Percentiles rank a stretch among this genome's conserved stretches.
These are phyloP conservation scores for Orchestia grillus DNA, from an alignment of 1,140 invertebrate species.

Conservation along the genomic window DNA sequence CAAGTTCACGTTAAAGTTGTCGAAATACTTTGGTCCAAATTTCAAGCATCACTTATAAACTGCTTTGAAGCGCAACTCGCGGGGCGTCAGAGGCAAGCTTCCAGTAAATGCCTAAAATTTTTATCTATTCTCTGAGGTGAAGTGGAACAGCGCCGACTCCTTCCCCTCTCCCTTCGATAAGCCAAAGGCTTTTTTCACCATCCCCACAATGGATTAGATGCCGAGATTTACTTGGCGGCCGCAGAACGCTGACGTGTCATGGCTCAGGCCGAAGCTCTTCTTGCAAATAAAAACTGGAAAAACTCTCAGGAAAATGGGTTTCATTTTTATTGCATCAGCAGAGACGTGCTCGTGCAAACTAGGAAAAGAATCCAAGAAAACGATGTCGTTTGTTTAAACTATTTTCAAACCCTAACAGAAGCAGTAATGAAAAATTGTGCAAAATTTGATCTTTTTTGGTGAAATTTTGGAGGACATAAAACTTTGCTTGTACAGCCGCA, in stretches of 20 bases:
- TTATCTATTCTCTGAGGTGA: not conserved
- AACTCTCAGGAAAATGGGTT: not conserved
- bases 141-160: not conserved
- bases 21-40: not conserved
- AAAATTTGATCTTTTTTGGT: too few relatives aligned
- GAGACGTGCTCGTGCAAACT: not conserved
- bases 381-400: not conserved
- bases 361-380: not conserved
- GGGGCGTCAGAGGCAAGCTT: not conserved
- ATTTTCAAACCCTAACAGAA: not conserved
- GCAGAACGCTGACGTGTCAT: conserved; percentile 5
- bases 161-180: conserved; percentile 69
- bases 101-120: not conserved
- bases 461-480: too few relatives aligned
- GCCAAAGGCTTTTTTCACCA: conserved; percentile 87
- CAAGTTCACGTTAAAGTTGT: too few relatives aligned
- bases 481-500: too few relatives aligned
- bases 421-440: not conserved
- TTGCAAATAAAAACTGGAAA: not conserved
- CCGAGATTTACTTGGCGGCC: not conserved
- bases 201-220: not conserved
- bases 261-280: not conserved
- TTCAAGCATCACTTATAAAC: not conserved
- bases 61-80: not conserved
- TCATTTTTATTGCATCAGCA: not conserved